Percentiles rank a stretch among this genome's conserved stretches.
Conservation (phyloP, 2,113 vertebrate genomes). For the Burhinus oedicnemus region DNA sequence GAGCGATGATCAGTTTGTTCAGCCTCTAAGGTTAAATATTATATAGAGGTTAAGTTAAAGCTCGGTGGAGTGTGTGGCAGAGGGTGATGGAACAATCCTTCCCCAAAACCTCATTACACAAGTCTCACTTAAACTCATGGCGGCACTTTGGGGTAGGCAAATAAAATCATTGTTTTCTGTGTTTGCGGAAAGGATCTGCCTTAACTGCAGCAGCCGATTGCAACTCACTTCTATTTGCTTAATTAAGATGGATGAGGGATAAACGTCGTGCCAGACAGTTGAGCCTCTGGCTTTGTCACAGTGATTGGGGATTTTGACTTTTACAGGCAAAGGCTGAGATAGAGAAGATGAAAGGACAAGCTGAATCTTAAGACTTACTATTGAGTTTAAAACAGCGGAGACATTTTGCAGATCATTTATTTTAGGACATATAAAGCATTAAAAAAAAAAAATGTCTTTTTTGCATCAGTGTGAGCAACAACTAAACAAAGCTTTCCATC, state of each 20-base stretch:
- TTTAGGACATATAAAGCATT: background rate
- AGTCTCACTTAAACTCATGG: background rate
- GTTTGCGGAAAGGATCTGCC: background rate
- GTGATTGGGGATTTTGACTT: background rate
- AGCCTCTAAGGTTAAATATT: background rate
- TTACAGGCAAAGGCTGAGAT: rapidly evolving
- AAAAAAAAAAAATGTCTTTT: background rate
- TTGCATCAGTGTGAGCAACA: rapidly evolving
- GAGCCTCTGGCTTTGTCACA: slow-evolving; percentile 1
- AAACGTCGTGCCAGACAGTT: background rate
- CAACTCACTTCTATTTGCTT: background rate
- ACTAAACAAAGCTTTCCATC: background rate
- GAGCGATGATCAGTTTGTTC: background rate
- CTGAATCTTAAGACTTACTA: background rate
- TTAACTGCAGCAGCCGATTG: background rate
- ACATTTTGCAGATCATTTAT: background rate
- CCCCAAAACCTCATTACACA: background rate
- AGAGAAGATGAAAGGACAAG: background rate
- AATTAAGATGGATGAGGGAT: slow-evolving; percentile 25
- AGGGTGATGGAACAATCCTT: background rate
- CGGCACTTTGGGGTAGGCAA: background rate
- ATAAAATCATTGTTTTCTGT: background rate
- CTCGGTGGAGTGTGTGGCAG: background rate
- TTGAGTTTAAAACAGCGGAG: background rate
- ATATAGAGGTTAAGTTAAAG: background rate